Evolutionary conservation across 2,797 vertebrate species (phyloP), one percentile per base, ranked within the genome.

Genomic region (Oryzias dopingdopingensis): DNA sequence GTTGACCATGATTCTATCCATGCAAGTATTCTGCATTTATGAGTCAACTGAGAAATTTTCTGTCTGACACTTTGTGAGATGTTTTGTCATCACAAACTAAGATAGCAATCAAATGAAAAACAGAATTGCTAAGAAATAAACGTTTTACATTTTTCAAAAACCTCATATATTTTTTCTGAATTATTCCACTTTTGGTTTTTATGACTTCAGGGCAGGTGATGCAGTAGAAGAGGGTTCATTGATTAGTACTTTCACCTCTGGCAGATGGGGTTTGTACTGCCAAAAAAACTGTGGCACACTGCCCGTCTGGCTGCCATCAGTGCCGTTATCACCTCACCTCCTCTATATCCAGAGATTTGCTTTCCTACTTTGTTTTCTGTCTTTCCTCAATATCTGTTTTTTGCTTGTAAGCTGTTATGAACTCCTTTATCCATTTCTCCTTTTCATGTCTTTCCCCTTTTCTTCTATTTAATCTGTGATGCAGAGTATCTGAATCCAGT

Each of bases 401-500:
- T 26, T 32, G 29, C 3, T 32, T 32, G 32, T 37, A 1, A 37
- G 3, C 52, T 67, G 48, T 70, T 17, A 23, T 37, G 37, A 80
- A 62, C 32, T 52, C 14, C 14, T 42, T 61, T 32, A 6, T 47
- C 55, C 20, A 37, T 29, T 59, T 52, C 13, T 55, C 62, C 40
- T 67, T 57, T 6, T 2, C 26, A 4, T 65, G 42, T 54, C 59
- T 53, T 14, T 7, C 0, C 49, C 49, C 45, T 59, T 14, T 32
- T 44, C 18, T 7, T 43, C 50, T 68, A 61, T 53, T 54, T 55
- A 40, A 56, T 61, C 43, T 59, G 41, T 64, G 53, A 67, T 72
- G 17, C 81, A 98, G 96, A 96, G 82, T 95, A 96, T 82, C 92
- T 96, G 67, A 96, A 95, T 76, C 95, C 96, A 0, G 93, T 99